Base-by-base conservation (phyloP, 2,797 vertebrate species). In the Ctenopoma kingsleyae region DNA sequence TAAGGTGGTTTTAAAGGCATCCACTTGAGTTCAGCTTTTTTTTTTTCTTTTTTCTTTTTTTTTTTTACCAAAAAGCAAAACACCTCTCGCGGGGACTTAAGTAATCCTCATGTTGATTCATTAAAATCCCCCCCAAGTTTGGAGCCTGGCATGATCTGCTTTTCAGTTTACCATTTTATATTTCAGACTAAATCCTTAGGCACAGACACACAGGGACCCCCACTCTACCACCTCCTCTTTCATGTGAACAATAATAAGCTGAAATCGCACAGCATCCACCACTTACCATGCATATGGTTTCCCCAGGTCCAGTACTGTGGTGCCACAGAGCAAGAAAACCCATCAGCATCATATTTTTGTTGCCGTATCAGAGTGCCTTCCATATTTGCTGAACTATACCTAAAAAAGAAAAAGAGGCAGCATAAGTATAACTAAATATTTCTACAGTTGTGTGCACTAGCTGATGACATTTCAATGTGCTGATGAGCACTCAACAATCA, bases 271-370 rank as follows among this genome's bases (percentile, higher is more conserved):
- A 66, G 47, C 35, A 46, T 7, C 35, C 44, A 51, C 48, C 55
- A 63, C 83, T 25, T 68, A 93, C 93, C 93, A 16, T 82, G 89
- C 80, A 89, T 90, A 47, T 91, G 91, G 75, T 83, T 94, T 50
- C 93, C 92, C 94, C 93, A 95, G 48, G 94, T 95, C 87, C 90
- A 92, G 43, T 91, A 96, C 89, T 95, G 89, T 71, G 95, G 95
- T 17, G 93, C 91, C 13, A 95, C 89, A 3, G 95, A 90, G 63
- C 94, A 95, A 77, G 94, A 91, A 62, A 92, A 93, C 4, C 85
- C 83, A 2, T 92, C 89, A 1, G 80, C 71, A 2, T 93, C 87
- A 9, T 86, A 82, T 54, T 81, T 90, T 12, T 85, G 83, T 50
- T 88, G 87, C 9, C 46, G 84, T 11, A 88, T 79, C 16, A 91